These are phyloP conservation scores for Odontocolon sp. DNA, from an alignment of 2,888 invertebrate genomes.

Conservation along the genomic window DNA sequence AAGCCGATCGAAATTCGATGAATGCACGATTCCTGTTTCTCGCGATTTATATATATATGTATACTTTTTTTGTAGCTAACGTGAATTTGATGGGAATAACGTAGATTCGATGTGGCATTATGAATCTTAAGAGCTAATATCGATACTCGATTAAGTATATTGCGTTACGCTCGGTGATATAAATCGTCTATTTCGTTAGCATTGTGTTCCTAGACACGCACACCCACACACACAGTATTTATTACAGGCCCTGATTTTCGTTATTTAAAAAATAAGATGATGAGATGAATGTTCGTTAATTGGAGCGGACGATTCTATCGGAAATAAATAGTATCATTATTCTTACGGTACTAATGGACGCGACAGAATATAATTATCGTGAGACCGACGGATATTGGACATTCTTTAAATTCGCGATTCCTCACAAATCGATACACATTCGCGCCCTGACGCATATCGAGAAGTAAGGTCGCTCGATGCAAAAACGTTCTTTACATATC, in stretches of 20 bases:
- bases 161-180: conserved; percentile 44
- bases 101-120: conserved; percentile 56
- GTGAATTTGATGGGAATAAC: conserved; percentile 44
- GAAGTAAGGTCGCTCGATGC: background rate
- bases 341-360: conserved; percentile 73
- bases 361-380: conserved; percentile 69
- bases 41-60: conserved; percentile 11
- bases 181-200: conserved; percentile 14
- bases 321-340: conserved; percentile 70
- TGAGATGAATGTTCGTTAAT: conserved; percentile 41
- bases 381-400: conserved; percentile 59
- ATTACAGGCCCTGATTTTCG: conserved; percentile 25
- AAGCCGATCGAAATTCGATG: conserved; percentile 5
- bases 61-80: conserved; percentile 26
- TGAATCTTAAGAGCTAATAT: conserved; percentile 53
- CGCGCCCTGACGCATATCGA: background rate
- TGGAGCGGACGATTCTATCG: conserved; percentile 67
- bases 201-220: conserved; percentile 16
- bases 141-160: conserved; percentile 49
- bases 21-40: conserved; percentile 13
- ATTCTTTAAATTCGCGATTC: conserved; percentile 46
- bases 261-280: no score
- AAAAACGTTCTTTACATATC: conserved; percentile 6
- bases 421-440: conserved; percentile 4
- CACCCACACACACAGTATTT: conserved; percentile 5